phyloP scores from a whole-genome alignment of 2,888 invertebrate genomes.

The Aphrophora alni region DNA sequence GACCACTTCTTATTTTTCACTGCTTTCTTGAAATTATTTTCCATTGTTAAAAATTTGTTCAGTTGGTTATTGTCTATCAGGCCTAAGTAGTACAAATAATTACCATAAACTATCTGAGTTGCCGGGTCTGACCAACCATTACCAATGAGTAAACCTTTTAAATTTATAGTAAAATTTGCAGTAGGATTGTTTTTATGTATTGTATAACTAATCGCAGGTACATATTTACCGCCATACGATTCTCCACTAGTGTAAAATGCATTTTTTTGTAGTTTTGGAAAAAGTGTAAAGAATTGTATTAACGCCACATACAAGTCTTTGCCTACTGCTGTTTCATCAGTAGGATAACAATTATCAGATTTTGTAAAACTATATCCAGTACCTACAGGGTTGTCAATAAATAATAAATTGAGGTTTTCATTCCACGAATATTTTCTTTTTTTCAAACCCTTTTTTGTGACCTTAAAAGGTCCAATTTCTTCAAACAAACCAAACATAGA shows the following conservation, averaged over 20 bases:
- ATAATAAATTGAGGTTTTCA: conserved; percentile 23
- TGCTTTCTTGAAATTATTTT: background rate
- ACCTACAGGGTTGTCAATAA: conserved; percentile 30
- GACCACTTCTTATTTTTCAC: background rate
- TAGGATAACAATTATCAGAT: background rate
- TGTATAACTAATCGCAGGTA: conserved; percentile 6
- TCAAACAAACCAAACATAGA: conserved; percentile 80
- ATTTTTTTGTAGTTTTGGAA: conserved; percentile 12
- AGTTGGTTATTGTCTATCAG: background rate
- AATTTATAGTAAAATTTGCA: conserved; percentile 12
- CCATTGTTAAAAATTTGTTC: background rate
- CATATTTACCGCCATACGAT: conserved; percentile 15
- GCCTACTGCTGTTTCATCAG: background rate
- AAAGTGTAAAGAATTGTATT: conserved; percentile 19
- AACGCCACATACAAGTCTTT: conserved; percentile 16
- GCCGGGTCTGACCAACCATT: conserved; percentile 76
- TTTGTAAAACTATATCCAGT: conserved; percentile 35
- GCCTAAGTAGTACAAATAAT: conserved; percentile 80
- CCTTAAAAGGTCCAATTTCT: conserved; percentile 78
- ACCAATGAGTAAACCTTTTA: conserved; percentile 25
- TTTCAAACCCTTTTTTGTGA: conserved; percentile 56
- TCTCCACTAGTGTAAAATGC: conserved; percentile 6
- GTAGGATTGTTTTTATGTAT: conserved; percentile 16
- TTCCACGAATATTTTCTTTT: conserved; percentile 19
- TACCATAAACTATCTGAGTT: conserved; percentile 77